Evolutionary conservation across 2,113 vertebrate species (phyloP).

Genomic region (Acrocephalus kingi): DNA sequence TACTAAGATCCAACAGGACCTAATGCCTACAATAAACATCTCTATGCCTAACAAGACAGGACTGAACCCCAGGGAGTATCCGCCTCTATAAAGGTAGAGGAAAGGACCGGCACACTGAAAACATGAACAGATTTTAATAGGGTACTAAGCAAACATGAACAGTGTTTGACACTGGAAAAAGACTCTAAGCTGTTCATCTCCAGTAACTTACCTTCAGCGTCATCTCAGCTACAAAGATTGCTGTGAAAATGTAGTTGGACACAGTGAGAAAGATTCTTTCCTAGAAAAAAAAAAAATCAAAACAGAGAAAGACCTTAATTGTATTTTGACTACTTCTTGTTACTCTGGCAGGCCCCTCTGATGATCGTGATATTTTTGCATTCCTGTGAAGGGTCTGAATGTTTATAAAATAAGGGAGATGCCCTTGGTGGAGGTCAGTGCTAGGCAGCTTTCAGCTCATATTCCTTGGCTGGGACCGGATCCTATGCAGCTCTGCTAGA

Average conservation of each 20-base stretch:
- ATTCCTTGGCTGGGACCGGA: not conserved
- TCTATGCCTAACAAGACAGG: not conserved
- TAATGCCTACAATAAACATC: not conserved
- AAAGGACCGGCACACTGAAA: not conserved
- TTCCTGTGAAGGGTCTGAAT: not conserved
- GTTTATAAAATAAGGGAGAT: not conserved
- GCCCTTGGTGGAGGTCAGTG: not conserved
- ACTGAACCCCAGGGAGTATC: not conserved
- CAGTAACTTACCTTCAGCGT: slow-evolving; percentile 87
- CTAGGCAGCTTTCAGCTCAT: not conserved
- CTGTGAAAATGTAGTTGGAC: slow-evolving; percentile 97
- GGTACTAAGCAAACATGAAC: not conserved
- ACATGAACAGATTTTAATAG: not conserved
- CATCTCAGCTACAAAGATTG: slow-evolving; percentile 97
- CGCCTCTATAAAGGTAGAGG: not conserved
- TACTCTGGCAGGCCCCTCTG: not conserved
- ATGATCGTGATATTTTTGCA: not conserved
- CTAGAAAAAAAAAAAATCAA: slow-evolving; percentile 61
- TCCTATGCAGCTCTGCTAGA: not conserved
- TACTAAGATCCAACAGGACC: not conserved
- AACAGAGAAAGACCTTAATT: not conserved
- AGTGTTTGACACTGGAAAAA: not conserved
- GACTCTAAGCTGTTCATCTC: not conserved
- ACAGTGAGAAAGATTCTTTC: slow-evolving; percentile 93
- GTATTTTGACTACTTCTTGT: not conserved